These are phyloP conservation scores for Epinotia demarniana DNA, from an alignment of 2,888 invertebrate species.

Conservation along the genomic window DNA sequence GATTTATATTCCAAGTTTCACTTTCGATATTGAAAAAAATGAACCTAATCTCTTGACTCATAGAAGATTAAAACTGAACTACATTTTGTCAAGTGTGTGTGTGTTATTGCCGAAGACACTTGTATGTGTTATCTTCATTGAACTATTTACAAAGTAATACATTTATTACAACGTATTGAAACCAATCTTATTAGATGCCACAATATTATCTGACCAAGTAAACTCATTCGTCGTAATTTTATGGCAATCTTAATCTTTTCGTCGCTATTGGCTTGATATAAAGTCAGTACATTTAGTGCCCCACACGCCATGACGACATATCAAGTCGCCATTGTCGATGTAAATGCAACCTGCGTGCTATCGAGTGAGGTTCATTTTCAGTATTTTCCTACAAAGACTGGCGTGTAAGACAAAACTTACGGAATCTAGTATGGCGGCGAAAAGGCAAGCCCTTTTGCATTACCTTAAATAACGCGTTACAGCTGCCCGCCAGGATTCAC, in stretches of 20 bases:
- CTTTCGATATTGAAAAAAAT: not conserved
- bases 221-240: not conserved
- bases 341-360: too few species aligned
- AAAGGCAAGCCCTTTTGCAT: not conserved
- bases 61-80: not conserved
- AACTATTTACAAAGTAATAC: not conserved
- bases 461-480: not conserved
- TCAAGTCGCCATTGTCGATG: too few species aligned
- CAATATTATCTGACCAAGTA: constrained; percentile 13
- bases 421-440: too few species aligned
- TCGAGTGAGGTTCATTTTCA: too few species aligned
- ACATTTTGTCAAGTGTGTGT: not conserved
- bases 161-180: not conserved
- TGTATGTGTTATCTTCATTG: constrained; percentile 2
- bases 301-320: too few species aligned
- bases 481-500: not conserved
- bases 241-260: not conserved
- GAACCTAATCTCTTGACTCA: constrained; percentile 10
- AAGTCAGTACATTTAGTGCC: too few species aligned
- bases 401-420: too few species aligned
- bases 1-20: not conserved
- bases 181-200: not conserved
- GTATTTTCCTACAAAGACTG: too few species aligned
- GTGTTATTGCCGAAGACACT: not conserved
- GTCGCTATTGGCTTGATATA: too few species aligned